A percentile compares a stretch with the other conserved stretches of the same genome.
phyloP scores from a whole-genome alignment of 2,888 invertebrate genomes.

The Lamellibrachia satsuma region DNA sequence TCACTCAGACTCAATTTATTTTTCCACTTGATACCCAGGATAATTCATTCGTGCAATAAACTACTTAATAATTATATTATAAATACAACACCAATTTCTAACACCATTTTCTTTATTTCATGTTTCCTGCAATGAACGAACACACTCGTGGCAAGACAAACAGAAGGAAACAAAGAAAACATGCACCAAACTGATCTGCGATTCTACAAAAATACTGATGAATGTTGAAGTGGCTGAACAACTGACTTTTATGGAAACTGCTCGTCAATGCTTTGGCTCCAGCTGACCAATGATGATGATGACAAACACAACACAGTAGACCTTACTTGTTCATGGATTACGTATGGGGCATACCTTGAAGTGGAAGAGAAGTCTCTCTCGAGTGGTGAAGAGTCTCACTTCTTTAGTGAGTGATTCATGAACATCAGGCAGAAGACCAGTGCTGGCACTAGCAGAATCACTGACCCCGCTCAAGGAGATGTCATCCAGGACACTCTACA shows the following conservation, averaged over 20 bases:
- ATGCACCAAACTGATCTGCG: background rate
- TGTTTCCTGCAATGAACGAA: too few species aligned
- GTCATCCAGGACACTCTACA: background rate
- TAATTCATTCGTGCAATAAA: too few species aligned
- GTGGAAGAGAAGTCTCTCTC: conserved; percentile 52
- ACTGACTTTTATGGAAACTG: conserved; percentile 40
- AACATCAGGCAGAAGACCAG: conserved; percentile 42
- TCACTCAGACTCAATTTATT: too few species aligned
- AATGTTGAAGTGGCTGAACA: conserved; percentile 50
- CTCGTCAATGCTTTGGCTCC: too few species aligned
- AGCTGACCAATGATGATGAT: conserved; percentile 35
- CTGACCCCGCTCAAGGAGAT: background rate
- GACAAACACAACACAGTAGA: conserved; percentile 13
- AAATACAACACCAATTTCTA: too few species aligned
- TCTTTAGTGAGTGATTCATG: conserved; percentile 55
- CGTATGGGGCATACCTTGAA: conserved; percentile 47
- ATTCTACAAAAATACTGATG: conserved; percentile 9
- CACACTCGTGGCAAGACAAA: background rate
- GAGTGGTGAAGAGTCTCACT: conserved; percentile 48
- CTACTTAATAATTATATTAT: too few species aligned
- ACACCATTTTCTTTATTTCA: too few species aligned
- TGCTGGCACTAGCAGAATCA: background rate
- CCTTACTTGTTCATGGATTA: background rate
- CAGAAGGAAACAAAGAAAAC: too few species aligned
- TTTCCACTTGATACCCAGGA: too few species aligned